Base-by-base conservation (phyloP, 2,113 vertebrate genomes). In the Brachirus orientalis region DNA sequence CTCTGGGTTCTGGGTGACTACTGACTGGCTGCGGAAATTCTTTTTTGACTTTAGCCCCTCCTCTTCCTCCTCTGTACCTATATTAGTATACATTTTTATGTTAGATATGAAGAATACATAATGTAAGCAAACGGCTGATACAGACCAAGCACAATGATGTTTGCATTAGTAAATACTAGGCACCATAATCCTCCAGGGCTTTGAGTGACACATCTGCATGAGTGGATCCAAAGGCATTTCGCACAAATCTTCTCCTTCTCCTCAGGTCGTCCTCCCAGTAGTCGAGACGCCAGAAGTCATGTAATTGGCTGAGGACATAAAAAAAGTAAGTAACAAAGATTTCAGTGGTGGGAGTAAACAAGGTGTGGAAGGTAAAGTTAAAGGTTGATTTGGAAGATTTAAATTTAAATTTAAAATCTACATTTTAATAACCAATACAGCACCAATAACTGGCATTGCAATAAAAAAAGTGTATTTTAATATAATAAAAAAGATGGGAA, bases 241-340 rank as follows among this genome's bases (percentile, higher is more conserved):
- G 95, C 61, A 99, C 97, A 37, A 99, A 99, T 71, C 98, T 92
- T 63, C 98, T 93, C 82, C 98, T 94, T 57, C 98, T 92, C 59
- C 98, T 95, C 77, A 99, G 91, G 84, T 99, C 98, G 3, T 99
- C 98, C 89, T 99, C 98, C 98, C 98, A 99, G 91, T 99, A 99
- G 91, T 99, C 98, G 82, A 99, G 89, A 57, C 98, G 96, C 98
- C 98, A 99, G 92, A 98, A 99, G 88, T 99, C 98, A 47, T 97
- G 95, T 65, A 97, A 86, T 86, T 97, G 96, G 87, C 98, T 99
- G 83, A 2, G 59, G 48, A 57, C 0, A 54, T 2, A 72, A 40
- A 83, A 83, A 57, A 47, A 28, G 28, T 4, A 28, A 28, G 28
- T 16, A 40, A 22, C 14, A 18, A 48, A 10, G 54, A 55, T 38